These are phyloP conservation scores for Diploptera punctata DNA, from an alignment of 2,888 invertebrate genomes.

Conservation along the genomic window DNA sequence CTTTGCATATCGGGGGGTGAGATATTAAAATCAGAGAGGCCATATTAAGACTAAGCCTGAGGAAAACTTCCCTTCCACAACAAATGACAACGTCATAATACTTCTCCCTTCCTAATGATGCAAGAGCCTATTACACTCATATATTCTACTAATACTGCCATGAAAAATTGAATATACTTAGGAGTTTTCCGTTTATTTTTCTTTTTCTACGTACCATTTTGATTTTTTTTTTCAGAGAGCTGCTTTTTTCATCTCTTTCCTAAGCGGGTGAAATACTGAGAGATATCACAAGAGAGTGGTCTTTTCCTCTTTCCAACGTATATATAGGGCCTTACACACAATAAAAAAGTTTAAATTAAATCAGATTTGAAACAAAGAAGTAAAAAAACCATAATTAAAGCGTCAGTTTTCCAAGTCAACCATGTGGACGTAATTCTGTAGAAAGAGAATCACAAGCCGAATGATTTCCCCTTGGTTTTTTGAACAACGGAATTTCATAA, in stretches of 20 bases:
- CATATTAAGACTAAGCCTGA: constrained; percentile 17
- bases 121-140: constrained; percentile 25
- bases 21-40: constrained; percentile 17
- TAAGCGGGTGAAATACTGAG: constrained; percentile 12
- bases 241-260: constrained; percentile 2
- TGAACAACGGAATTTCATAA: constrained; percentile 40
- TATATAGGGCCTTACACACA: constrained; percentile 28
- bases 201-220: constrained; percentile 19
- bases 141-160: constrained; percentile 28
- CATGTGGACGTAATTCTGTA: constrained; percentile 29
- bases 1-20: constrained; percentile 19
- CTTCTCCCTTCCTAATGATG: constrained; percentile 18
- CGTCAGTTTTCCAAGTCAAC: constrained; percentile 28
- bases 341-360: constrained; percentile 41
- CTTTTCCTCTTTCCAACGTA: constrained; percentile 11
- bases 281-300: constrained; percentile 27
- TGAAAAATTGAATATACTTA: constrained; percentile 29
- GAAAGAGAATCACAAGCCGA: constrained; percentile 25
- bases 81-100: constrained; percentile 23
- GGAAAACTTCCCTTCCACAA: constrained; percentile 8
- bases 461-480: constrained; percentile 40
- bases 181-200: constrained; percentile 16
- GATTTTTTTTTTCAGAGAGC: constrained; percentile 27
- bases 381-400: constrained; percentile 38
- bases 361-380: constrained; percentile 42